Conservation (phyloP, 2,113 vertebrate genomes). For the Perognathus longimembris region DNA sequence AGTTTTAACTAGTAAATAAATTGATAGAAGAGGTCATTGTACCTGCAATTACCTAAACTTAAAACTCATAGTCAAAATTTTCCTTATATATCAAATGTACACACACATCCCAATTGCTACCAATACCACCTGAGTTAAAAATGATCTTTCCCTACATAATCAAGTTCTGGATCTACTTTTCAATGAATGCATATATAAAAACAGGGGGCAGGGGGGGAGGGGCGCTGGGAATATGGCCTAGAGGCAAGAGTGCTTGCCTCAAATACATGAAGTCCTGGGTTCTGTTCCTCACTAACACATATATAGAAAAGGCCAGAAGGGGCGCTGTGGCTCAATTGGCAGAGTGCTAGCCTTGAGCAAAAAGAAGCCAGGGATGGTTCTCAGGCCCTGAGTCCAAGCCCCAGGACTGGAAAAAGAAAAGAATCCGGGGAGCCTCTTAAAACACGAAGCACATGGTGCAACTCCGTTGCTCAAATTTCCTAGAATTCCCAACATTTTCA, state of each 20-base stretch:
- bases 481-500: background rate
- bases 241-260: too few relatives aligned
- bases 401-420: too few relatives aligned
- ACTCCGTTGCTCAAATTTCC: background rate
- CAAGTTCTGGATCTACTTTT: rapidly evolving
- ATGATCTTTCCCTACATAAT: background rate
- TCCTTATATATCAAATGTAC: background rate
- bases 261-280: too few relatives aligned
- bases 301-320: too few relatives aligned
- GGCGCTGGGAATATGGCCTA: too few relatives aligned
- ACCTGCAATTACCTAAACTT: slow-evolving; percentile 28
- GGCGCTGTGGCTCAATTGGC: too few relatives aligned
- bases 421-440: background rate
- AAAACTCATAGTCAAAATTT: slow-evolving; percentile 27
- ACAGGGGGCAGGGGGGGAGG: too few relatives aligned
- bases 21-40: background rate
- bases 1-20: slow-evolving; percentile 8
- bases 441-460: background rate
- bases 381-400: too few relatives aligned
- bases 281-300: too few relatives aligned
- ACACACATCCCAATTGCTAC: background rate
- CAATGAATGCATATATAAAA: background rate
- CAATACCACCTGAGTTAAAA: background rate
- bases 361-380: too few relatives aligned
- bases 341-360: too few relatives aligned